Conservation (phyloP, 2,888 invertebrate species). For the Morpho deidamia region DNA sequence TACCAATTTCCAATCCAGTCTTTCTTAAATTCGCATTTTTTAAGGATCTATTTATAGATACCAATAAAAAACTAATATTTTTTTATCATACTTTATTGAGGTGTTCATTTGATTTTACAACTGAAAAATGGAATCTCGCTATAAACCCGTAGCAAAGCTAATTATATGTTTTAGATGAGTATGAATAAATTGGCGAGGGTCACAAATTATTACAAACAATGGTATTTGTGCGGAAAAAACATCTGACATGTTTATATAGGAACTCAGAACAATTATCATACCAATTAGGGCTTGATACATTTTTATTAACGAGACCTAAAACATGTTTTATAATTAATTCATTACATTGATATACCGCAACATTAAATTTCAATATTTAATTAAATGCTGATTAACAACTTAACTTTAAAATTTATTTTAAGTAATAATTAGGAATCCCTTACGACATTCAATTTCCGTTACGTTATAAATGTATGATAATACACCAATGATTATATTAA, state of each 20-base stretch:
- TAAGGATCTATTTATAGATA: constrained; percentile 24
- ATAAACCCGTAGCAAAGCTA: constrained; percentile 74
- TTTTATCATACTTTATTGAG: constrained; percentile 64
- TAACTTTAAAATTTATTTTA: constrained; percentile 1
- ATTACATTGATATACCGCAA: no score
- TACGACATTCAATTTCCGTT: not conserved
- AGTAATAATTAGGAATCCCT: not conserved
- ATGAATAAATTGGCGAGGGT: constrained; percentile 21
- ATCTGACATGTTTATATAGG: not conserved
- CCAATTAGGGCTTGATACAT: not conserved
- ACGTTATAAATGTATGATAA: not conserved
- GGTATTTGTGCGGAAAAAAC: constrained; percentile 27
- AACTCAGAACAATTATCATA: not conserved
- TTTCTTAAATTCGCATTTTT: no score
- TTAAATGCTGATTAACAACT: constrained; percentile 2
- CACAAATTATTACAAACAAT: constrained; percentile 13
- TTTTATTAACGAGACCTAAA: no score
- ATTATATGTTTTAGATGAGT: constrained; percentile 48
- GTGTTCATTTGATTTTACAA: constrained; percentile 69
- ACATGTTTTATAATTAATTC: no score
- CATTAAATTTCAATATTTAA: not conserved
- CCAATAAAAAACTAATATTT: not conserved
- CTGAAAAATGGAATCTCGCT: constrained; percentile 64
- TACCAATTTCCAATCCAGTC: no score
- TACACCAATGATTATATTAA: no score